Evolutionary conservation across 1,140 invertebrate genomes (phyloP), one percentile per base, ranked within the genome.

Genomic region (Drosophila azteca): DNA sequence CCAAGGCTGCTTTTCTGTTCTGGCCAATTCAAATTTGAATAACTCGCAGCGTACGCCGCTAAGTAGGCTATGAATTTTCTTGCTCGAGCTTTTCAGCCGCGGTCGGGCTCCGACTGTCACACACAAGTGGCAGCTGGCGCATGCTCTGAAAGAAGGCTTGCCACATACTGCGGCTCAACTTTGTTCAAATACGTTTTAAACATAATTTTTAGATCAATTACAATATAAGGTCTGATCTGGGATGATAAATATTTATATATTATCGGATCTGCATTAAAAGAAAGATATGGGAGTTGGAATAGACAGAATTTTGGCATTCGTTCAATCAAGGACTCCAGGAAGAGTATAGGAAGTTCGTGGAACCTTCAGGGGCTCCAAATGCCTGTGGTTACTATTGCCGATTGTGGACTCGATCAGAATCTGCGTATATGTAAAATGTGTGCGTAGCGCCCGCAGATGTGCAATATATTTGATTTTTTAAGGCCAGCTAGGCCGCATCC

Each of bases 1-100:
- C 24, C 22, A 24, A 2, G 5, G 3, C 22, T 41, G 63, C 51
- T 17, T 60, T 26, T 43, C 9, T 22, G 45, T 43, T 51, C 17
- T 52, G 65, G 44, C 70, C 79, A 79, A 84, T 84, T 84, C 81
- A 84, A 84, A 84, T 84, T 84, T 84, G 77, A 84, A 84, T 85
- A 84, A 80, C 81, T 85, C 61, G 61, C 77, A 80, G 65, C 69
- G 68, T 74, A 79, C 74, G 69, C 79, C 70, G 61, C 79, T 79
- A 83, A 83, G 75, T 83, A 83, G 79, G 75, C 79, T 67, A 83
- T 83, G 79, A 79, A 83, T 78, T 67, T 45, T 57, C 60, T 65
- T 26, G 65, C 49, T 20, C 11, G 39, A 31, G 48, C 46, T 44
- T 29, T 24, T 26, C 4, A 6, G 3, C 4, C 24, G 24, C 3